Evolutionary conservation across 1,140 invertebrate genomes (phyloP).

Genomic region (Plutomurus gul): DNA sequence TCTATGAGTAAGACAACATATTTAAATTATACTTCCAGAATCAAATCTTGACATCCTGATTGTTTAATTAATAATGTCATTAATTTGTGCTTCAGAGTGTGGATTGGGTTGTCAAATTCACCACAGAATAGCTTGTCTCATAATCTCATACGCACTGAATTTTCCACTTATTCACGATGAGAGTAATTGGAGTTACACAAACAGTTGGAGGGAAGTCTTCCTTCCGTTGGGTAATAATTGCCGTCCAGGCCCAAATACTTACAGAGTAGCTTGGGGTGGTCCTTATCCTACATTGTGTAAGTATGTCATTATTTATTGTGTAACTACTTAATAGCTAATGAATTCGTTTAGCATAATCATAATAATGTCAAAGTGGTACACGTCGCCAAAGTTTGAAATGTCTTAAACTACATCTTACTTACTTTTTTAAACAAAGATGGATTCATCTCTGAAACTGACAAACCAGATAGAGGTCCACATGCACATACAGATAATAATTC

Average conservation of each 20-base stretch:
- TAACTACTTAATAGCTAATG: not conserved
- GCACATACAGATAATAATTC: not conserved
- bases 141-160: constrained; percentile 7
- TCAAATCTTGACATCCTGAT: not conserved
- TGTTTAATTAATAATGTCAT: not conserved
- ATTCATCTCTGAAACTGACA: too few relatives aligned
- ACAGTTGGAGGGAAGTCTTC: not conserved
- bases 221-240: not conserved
- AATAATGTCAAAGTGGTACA: too few relatives aligned
- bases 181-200: not conserved
- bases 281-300: not conserved
- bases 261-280: not conserved
- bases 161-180: constrained; percentile 14
- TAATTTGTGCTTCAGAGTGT: not conserved
- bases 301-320: not conserved
- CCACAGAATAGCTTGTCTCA: constrained; percentile 18
- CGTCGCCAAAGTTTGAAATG: too few relatives aligned
- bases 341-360: too few relatives aligned
- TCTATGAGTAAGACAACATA: not conserved
- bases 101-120: constrained; percentile 34
- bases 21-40: not conserved
- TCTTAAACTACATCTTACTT: not conserved
- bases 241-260: not conserved
- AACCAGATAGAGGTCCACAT: too few relatives aligned
- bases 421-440: not conserved